Evolutionary conservation across 1,140 invertebrate species (phyloP).

Genomic region (Drosophila lacertosa): DNA sequence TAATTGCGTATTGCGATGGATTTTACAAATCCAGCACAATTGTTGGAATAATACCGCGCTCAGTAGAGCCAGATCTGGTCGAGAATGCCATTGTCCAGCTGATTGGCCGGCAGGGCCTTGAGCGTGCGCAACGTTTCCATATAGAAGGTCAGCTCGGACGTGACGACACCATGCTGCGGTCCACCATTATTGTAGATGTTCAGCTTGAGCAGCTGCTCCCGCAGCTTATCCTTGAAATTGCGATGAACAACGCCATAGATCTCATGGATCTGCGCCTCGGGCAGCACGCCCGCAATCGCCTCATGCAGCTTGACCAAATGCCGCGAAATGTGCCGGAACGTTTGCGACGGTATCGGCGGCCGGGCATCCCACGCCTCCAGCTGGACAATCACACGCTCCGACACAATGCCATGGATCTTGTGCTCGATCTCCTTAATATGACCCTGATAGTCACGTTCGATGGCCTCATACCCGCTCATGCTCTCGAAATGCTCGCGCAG

Average conservation of each 20-base stretch:
- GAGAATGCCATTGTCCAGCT: conserved; percentile 90
- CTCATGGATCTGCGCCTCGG: conserved; percentile 87
- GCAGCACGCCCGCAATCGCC: conserved; percentile 92
- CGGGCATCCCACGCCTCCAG: conserved; percentile 95
- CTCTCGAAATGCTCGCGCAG: conserved; percentile 88
- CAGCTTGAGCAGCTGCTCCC: conserved; percentile 92
- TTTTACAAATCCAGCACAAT: conserved; percentile 41
- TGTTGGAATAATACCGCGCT: conserved; percentile 48
- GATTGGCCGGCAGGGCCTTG: conserved; percentile 90
- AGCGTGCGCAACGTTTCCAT: conserved; percentile 95
- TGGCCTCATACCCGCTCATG: conserved; percentile 86
- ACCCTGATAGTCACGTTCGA: conserved; percentile 92
- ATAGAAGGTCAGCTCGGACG: conserved; percentile 97
- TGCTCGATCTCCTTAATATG: conserved; percentile 96
- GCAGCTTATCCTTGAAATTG: conserved; percentile 93
- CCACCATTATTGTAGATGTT: conserved; percentile 97
- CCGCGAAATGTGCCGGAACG: conserved; percentile 95
- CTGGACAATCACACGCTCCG: conserved; percentile 91
- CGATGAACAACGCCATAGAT: conserved; percentile 94
- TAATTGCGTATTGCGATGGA: conserved; percentile 1
- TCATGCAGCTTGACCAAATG: conserved; percentile 97
- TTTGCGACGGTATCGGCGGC: conserved; percentile 96
- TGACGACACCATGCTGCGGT: conserved; percentile 97
- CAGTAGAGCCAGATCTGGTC: conserved; percentile 89
- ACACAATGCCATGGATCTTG: conserved; percentile 95